These are phyloP conservation scores for Drosophila kanapiae DNA, from an alignment of 1,140 invertebrate species.

Conservation along the genomic window DNA sequence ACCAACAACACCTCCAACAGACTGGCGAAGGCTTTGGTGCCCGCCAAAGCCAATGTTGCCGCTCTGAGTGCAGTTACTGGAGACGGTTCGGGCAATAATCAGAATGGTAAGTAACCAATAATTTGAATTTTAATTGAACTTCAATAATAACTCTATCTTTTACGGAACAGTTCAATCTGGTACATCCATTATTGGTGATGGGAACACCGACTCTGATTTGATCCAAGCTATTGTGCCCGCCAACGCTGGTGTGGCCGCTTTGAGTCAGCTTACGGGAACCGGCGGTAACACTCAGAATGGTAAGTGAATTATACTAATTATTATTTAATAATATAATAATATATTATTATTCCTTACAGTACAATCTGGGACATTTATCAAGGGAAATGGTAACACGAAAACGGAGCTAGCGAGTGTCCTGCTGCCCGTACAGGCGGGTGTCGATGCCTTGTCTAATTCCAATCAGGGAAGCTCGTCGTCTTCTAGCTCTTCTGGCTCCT, in stretches of 20 bases:
- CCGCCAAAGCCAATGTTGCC: slow-evolving; percentile 1
- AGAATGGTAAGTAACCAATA: neutral
- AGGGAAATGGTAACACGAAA: neutral
- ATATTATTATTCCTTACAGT: neutral
- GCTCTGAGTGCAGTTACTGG: neutral
- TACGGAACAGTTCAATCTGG: neutral
- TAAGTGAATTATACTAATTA: neutral
- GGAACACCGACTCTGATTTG: neutral
- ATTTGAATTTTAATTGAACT: neutral
- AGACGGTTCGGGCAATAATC: neutral
- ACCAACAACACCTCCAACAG: neutral
- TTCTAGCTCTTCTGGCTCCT: neutral
- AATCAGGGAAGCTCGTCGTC: neutral
- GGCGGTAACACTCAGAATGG: neutral
- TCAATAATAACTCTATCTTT: neutral
- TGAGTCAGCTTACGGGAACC: neutral
- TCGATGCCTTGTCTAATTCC: neutral
- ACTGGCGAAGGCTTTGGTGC: neutral
- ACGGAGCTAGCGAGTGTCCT: neutral
- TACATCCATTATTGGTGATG: neutral
- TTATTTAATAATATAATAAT: neutral
- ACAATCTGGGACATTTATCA: neutral
- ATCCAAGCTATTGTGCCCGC: neutral
- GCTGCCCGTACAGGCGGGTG: neutral
- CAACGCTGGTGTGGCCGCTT: neutral